Base-by-base conservation (phyloP, 2,888 invertebrate species). In the Spodoptera exigua region DNA sequence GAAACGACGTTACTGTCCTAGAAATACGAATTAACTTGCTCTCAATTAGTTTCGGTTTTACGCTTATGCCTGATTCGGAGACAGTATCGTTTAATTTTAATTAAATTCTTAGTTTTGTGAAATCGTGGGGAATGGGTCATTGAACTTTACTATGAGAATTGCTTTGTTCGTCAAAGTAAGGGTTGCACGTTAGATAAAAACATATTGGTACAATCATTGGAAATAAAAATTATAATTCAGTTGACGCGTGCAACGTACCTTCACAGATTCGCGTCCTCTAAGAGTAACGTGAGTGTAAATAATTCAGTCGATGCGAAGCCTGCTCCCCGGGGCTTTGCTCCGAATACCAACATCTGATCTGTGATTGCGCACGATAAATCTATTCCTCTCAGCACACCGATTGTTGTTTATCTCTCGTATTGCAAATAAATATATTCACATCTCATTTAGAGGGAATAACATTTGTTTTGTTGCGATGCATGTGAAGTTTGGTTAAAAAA, bases 311-410 rank as follows among this genome's bases (percentile, higher is more conserved):
- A 83, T 87, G 82, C 87, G 85, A 82, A 82, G 85, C 84, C 79
- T 84, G 84, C 88, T 90, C 89, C 83, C 88, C 56, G 70, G 87
- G 83, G 90, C 85, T 88, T 87, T 84, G 84, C 83, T 85, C 82
- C 84, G 91, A 93, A 93, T 92, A 92, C 90, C 87, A 90, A 91
- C 91, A 89, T 88, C 87, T 91, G 89, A 91, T 91, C 89, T 87
- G 89, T 90, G 93, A 93, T 92, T 91, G 90, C 86, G 84, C 82
- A 82, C 83, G 82, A 89, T 91, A 91, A 90, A 90, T 90, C 89
- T 84, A 83, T 85, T 88, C 82, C 85, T 86, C 84, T 85, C 84
- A 81, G 81, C 82, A 74, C 76, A 74, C 74, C 78, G 76, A 75
- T 83, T 82, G 81, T 84, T 83, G 79, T 82, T 79, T 76, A 76